phyloP scores from a whole-genome alignment of 1,140 invertebrate species.

The Heterodera schachtii region DNA sequence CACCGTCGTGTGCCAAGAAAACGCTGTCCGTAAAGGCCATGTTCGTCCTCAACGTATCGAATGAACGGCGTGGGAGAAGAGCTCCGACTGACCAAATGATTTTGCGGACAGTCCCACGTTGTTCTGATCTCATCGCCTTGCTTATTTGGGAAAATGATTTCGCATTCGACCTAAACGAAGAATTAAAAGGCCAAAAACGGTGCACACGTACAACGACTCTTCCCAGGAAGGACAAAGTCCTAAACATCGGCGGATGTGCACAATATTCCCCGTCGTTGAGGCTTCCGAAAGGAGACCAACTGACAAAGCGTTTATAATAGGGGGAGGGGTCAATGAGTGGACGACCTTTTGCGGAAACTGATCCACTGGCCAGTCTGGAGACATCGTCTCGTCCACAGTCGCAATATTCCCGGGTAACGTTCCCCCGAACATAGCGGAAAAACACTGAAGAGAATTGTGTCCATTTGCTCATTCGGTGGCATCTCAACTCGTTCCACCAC shows the following conservation, averaged over 20 bases:
- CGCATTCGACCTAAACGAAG: conserved; percentile 18
- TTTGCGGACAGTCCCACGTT: background rate
- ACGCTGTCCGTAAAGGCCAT: background rate
- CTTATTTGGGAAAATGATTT: conserved; percentile 9
- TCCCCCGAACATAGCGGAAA: conserved; percentile 22
- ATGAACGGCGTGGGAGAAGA: conserved; percentile 9
- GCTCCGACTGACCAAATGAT: background rate
- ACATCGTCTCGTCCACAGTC: conserved; percentile 3
- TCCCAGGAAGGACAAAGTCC: conserved; percentile 12
- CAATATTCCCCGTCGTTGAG: conserved; percentile 3
- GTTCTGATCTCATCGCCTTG: background rate
- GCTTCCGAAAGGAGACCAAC: conserved; percentile 16
- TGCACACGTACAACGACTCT: conserved; percentile 9
- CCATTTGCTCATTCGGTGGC: background rate
- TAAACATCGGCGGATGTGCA: background rate
- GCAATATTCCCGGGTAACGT: background rate
- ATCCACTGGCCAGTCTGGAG: conserved; percentile 22
- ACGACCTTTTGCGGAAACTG: conserved; percentile 23
- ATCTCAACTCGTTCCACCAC: background rate
- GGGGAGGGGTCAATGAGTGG: background rate
- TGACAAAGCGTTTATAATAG: background rate
- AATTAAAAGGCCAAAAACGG: background rate
- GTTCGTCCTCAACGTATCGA: conserved; percentile 24
- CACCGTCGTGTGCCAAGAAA: conserved; percentile 17
- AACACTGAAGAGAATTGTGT: background rate